Percentiles rank a stretch among this genome's conserved stretches.
Evolutionary conservation across 37 sponge, comb jelly and placozoan genomes (phyloP).

Genomic region (Mnemiopsis leidyi): DNA sequence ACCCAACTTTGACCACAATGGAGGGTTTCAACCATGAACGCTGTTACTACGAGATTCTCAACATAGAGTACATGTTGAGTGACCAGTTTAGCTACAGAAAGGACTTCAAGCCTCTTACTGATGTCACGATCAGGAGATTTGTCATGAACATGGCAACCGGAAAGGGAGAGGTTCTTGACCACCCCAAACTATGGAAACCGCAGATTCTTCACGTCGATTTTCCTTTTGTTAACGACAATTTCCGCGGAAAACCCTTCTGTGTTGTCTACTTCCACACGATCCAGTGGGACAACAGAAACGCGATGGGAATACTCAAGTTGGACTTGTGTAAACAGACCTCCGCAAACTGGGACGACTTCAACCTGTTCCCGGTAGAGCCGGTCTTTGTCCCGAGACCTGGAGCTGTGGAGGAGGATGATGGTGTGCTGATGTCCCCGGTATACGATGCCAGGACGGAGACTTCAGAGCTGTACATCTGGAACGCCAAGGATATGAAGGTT

Average conservation of each 20-base stretch:
- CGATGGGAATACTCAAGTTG: slow-evolving; percentile 1
- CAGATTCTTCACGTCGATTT: slow-evolving; percentile 11
- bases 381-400: background rate
- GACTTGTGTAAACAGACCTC: background rate
- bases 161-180: background rate
- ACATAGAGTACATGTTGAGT: background rate
- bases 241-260: slow-evolving; percentile 28
- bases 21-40: background rate
- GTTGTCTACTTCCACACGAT: slow-evolving; percentile 22
- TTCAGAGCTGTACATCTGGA: slow-evolving; percentile 16
- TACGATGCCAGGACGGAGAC: background rate
- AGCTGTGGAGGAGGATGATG: slow-evolving; percentile 13
- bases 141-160: slow-evolving; percentile 23
- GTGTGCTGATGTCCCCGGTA: background rate
- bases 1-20: background rate
- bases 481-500: background rate
- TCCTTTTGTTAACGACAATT: slow-evolving; percentile 1
- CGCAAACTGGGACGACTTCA: background rate
- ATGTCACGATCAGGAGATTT: slow-evolving; percentile 8
- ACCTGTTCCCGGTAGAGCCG: slow-evolving; percentile 41
- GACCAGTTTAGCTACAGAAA: background rate
- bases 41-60: slow-evolving; percentile 13
- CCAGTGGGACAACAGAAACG: slow-evolving; percentile 26
- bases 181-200: background rate
- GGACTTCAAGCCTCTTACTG: slow-evolving; percentile 10